Conservation (phyloP, 2,888 invertebrate genomes). For the Chironomus riparius region DNA sequence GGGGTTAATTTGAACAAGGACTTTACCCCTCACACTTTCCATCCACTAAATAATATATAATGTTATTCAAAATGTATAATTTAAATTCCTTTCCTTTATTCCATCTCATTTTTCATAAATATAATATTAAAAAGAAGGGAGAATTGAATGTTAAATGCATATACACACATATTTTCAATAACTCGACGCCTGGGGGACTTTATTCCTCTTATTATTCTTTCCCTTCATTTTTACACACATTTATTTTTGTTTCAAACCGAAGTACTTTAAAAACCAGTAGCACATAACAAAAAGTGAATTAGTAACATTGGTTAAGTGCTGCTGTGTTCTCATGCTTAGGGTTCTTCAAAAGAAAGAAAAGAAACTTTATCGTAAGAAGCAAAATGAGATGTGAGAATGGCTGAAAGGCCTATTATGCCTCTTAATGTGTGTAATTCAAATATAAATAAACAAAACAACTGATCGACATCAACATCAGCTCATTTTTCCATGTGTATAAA, state of each 20-base stretch:
- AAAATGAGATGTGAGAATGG: background rate
- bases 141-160: background rate
- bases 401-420: slow-evolving; percentile 2
- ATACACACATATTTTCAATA: slow-evolving; percentile 2
- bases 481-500: background rate
- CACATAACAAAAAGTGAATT: slow-evolving; percentile 15
- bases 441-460: slow-evolving; percentile 14
- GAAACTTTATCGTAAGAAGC: too few species aligned
- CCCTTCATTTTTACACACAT: background rate
- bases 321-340: background rate
- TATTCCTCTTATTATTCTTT: background rate
- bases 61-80: background rate
- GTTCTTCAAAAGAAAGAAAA: background rate
- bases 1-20: slow-evolving; percentile 22
- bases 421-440: slow-evolving; percentile 18
- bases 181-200: slow-evolving; percentile 8
- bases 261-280: slow-evolving; percentile 16
- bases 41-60: background rate
- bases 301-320: slow-evolving; percentile 17
- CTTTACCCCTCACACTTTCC: slow-evolving; percentile 6
- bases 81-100: background rate
- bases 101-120: background rate
- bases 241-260: background rate
- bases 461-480: background rate
- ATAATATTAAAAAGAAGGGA: background rate